Evolutionary conservation across 2,797 vertebrate genomes (phyloP), one percentile per base, ranked within the genome.

Genomic region (Notolabrus celidotus): DNA sequence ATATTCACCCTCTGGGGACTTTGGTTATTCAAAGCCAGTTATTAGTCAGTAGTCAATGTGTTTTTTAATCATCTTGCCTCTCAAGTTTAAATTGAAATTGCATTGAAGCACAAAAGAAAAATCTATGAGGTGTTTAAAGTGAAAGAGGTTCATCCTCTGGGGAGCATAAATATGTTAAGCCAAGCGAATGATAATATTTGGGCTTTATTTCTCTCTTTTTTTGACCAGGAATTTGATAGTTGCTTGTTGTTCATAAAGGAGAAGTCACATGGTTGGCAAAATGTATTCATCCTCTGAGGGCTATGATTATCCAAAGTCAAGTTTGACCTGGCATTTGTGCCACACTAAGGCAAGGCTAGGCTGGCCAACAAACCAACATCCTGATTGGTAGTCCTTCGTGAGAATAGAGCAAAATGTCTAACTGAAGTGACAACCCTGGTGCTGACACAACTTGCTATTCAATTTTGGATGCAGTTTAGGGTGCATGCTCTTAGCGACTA

Each of bases 381-480:
- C 3, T 41, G 38, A 10, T 19, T 43, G 7, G 10, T 8, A 14
- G 15, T 3, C 14, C 3, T 3, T 51, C 7, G 36, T 3, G 3
- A 42, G 4, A 71, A 17, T 34, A 22, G 9, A n/a, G 7, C 33
- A 23, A 47, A 56, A 49, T 34, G 41, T 31, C 1, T 3, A 51
- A 59, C 8, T 12, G 1, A 38, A 62, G 46, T 41, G 10, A 47
- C 57, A 54, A 63, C 20, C 3, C 10, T 50, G 45, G 5, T 74
- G 38, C 59, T 71, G 60, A 77, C 64, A 80, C 36, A 63, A 68
- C 62, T 68, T 52, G 58, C 46, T 60, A 63, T 41, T 70, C 31
- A 55, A 64, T 69, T 20, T 64, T 59, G 71, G 27, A 79, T 41
- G 22, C 4, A 42, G 52, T 81, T 73, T 46, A 65, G 41, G 56